Evolutionary conservation across 2,888 invertebrate genomes (phyloP), one percentile per base, ranked within the genome.

Genomic region (Alloplasta piceator): DNA sequence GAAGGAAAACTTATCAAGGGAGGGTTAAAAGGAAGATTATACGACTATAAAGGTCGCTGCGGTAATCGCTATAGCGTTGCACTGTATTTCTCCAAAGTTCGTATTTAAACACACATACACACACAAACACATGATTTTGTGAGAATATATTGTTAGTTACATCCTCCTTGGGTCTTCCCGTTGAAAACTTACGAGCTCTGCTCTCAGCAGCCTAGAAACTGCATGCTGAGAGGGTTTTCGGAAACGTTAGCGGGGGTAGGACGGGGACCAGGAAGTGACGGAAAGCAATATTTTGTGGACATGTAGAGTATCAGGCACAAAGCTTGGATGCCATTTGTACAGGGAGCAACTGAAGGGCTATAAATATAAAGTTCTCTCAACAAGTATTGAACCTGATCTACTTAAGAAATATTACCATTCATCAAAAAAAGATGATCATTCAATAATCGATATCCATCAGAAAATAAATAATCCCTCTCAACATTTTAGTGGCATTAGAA

Each of bases 241-340:
- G 43, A 68, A 41, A 61, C 52, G 50, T 56, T 58, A 16, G 38
- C 48, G 38, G 46, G 50, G 38, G 46, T 61, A 56, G 58, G n/a
- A 64, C 60, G 5, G 41, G 55, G 64, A 26, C 39, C 63, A 68
- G 60, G 52, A 74, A 58, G 63, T 46, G 58, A 52, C 64, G 52
- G 55, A 63, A 58, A 73, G 63, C 77, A 64, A 77, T 81, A 70
- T 77, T 80, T 81, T 46, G 73, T 38, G 80, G 64, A 80, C 75
- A 75, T 72, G 83, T 66, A 81, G 68, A 80, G 74, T 78, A 52
- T 26, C 26, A 26, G 26, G 26, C 26, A 26, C 26, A 26, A 26
- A 26, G 26, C 26, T 26, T 26, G 26, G 26, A 26, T 26, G 3
- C 26, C 26, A 3, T 26, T 26, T 26, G 3, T 3, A 26, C 26